Conservation (phyloP, 2,797 vertebrate genomes). For the Limosa lapponica region DNA sequence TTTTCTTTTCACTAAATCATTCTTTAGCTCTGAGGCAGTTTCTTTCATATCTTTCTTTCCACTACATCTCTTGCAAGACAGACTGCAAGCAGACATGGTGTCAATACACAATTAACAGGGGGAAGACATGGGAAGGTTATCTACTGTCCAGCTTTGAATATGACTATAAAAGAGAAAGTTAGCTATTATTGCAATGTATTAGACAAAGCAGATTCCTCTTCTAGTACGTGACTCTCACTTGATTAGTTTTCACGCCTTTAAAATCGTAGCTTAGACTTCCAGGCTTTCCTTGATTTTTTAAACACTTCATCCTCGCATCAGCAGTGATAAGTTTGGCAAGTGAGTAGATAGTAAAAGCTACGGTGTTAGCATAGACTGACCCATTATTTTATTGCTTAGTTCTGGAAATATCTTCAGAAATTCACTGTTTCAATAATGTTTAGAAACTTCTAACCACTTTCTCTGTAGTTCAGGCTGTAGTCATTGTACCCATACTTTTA, state of each 20-base stretch:
- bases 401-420: neutral
- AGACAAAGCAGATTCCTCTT: neutral
- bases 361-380: neutral
- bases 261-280: neutral
- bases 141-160: neutral
- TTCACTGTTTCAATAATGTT: neutral
- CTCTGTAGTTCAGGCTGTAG: neutral
- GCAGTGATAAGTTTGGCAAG: neutral
- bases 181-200: neutral
- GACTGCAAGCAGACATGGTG: neutral
- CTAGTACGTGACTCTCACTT: neutral
- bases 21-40: accelerated
- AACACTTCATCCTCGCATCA: accelerated
- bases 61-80: neutral
- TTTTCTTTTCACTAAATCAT: neutral
- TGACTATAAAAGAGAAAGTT: neutral
- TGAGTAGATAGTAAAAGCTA: neutral
- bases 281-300: neutral
- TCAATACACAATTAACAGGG: neutral
- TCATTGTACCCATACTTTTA: neutral
- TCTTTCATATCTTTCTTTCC: neutral
- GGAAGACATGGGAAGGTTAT: neutral
- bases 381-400: neutral
- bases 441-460: neutral
- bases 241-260: neutral